phyloP scores from a whole-genome alignment of 2,888 invertebrate species.

The Hydraecia micacea region DNA sequence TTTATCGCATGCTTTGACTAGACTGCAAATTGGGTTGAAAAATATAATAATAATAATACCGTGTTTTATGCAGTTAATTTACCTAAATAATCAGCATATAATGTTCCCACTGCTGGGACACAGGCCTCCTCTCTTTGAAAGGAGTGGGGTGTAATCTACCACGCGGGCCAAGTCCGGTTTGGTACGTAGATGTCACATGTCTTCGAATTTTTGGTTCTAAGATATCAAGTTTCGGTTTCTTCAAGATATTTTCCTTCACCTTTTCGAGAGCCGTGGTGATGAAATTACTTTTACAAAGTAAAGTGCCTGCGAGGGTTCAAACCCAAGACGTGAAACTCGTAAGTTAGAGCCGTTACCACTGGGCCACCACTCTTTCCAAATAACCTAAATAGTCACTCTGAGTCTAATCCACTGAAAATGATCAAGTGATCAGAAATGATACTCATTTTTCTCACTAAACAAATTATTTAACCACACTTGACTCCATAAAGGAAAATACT shows the following conservation, averaged over 20 bases:
- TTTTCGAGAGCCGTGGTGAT: not conserved
- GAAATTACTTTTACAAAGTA: not conserved
- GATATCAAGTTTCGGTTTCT: too few relatives aligned
- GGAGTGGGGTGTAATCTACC: not conserved
- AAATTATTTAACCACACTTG: not conserved
- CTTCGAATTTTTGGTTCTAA: not conserved
- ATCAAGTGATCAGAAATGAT: not conserved
- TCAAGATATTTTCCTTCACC: not conserved
- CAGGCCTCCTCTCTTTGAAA: not conserved
- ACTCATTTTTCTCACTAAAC: not conserved
- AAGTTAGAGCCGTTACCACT: too few relatives aligned
- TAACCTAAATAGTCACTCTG: not conserved
- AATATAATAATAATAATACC: too few relatives aligned
- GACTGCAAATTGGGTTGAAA: not conserved
- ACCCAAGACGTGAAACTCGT: too few relatives aligned
- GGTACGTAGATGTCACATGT: not conserved
- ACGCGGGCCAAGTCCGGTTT: not conserved
- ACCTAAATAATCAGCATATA: not conserved
- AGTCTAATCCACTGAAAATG: not conserved
- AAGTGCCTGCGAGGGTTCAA: not conserved
- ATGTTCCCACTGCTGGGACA: not conserved
- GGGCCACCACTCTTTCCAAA: not conserved
- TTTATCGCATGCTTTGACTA: not conserved
- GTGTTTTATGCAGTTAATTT: not conserved
- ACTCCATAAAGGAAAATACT: conserved; percentile 19